A percentile compares a stretch with the other conserved stretches of the same genome.
Conservation (phyloP, 2,797 vertebrate species). For the Cyprinella venusta region DNA sequence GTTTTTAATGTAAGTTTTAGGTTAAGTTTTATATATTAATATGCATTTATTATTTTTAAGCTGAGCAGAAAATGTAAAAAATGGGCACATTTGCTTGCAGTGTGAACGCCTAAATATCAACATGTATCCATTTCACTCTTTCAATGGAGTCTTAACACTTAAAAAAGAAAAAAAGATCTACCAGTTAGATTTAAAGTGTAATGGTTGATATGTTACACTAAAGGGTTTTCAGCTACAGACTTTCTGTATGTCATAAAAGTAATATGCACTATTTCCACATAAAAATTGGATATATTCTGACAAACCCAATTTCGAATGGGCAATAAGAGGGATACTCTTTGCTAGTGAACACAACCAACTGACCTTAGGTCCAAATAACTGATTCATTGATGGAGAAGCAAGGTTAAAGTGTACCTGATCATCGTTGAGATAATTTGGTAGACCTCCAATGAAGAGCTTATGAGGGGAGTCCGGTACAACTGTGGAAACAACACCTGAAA, state of each 20-base stretch:
- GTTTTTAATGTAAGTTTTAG: background rate
- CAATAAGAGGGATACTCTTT: background rate
- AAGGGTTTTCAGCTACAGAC: background rate
- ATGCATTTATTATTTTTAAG: background rate
- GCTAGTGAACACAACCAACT: background rate
- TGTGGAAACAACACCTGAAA: conserved; percentile 79
- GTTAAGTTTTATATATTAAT: background rate
- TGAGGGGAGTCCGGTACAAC: conserved; percentile 82
- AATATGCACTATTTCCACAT: background rate
- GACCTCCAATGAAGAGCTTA: conserved; percentile 82
- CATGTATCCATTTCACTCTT: conserved; percentile 8
- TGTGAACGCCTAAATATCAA: conserved; percentile 1
- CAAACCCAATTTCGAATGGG: background rate
- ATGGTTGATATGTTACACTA: background rate
- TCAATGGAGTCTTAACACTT: background rate
- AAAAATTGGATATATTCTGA: too few species aligned
- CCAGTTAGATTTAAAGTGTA: background rate
- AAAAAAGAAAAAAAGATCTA: background rate
- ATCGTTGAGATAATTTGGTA: conserved; percentile 81
- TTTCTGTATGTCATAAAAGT: background rate
- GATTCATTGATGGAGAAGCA: conserved; percentile 7
- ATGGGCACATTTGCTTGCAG: background rate
- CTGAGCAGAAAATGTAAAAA: background rate
- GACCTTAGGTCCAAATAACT: background rate
- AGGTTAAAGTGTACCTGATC: conserved; percentile 75